These are phyloP conservation scores for Protodeltote pygarga DNA, from an alignment of 2,888 invertebrate genomes.

Conservation along the genomic window DNA sequence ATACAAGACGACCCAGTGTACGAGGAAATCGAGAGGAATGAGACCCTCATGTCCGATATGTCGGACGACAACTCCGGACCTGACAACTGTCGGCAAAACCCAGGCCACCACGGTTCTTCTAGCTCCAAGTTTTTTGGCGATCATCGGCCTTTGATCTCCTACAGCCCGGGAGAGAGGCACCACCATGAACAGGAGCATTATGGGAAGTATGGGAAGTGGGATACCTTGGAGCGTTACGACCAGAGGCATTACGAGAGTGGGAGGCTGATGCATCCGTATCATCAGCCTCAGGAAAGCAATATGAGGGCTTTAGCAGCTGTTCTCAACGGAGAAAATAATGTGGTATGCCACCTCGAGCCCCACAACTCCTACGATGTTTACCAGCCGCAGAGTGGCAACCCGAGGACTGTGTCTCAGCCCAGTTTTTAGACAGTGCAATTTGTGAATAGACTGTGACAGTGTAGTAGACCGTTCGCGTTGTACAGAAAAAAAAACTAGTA, in stretches of 20 bases:
- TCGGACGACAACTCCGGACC: slow-evolving; percentile 89
- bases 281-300: slow-evolving; percentile 85
- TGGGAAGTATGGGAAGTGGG: slow-evolving; percentile 84
- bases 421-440: slow-evolving; percentile 75
- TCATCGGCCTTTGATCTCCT: slow-evolving; percentile 92
- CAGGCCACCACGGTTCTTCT: slow-evolving; percentile 84
- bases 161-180: slow-evolving; percentile 90
- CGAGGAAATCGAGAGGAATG: slow-evolving; percentile 92
- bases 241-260: slow-evolving; percentile 83
- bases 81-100: slow-evolving; percentile 90
- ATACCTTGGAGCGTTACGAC: slow-evolving; percentile 84
- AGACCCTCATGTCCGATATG: slow-evolving; percentile 91
- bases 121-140: slow-evolving; percentile 92
- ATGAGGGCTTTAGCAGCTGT: slow-evolving; percentile 91
- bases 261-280: slow-evolving; percentile 83
- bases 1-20: slow-evolving; percentile 93
- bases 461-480: slow-evolving; percentile 65
- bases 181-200: slow-evolving; percentile 82
- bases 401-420: slow-evolving; percentile 83
- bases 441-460: slow-evolving; percentile 46
- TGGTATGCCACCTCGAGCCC: slow-evolving; percentile 94
- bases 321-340: slow-evolving; percentile 93
- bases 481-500: slow-evolving; percentile 72
- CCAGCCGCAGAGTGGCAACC: slow-evolving; percentile 78
- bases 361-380: slow-evolving; percentile 86